These are phyloP conservation scores for Drosophila orena DNA, from an alignment of 1,140 invertebrate species.

Conservation along the genomic window DNA sequence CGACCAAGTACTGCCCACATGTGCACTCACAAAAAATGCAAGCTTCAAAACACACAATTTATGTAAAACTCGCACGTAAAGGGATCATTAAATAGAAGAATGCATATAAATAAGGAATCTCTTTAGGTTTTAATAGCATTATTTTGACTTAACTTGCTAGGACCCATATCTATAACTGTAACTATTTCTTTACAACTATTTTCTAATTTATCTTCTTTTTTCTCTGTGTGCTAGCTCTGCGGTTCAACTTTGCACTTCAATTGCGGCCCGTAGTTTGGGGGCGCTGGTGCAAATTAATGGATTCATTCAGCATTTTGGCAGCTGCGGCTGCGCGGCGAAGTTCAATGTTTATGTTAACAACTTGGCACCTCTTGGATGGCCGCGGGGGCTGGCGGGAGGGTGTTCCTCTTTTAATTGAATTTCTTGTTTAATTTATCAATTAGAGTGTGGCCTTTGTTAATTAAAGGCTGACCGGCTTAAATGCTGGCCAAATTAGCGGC, in stretches of 20 bases:
- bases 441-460: constrained; percentile 72
- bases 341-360: constrained; percentile 83
- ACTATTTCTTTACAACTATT: not conserved
- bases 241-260: constrained; percentile 82
- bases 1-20: constrained; percentile 52
- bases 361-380: constrained; percentile 58
- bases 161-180: not conserved
- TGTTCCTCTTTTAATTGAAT: constrained; percentile 64
- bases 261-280: constrained; percentile 58
- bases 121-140: too few species aligned
- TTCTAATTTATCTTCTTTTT: not conserved
- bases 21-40: constrained; percentile 10
- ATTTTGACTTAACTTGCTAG: too few species aligned
- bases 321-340: constrained; percentile 43
- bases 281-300: constrained; percentile 81
- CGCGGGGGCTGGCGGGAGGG: constrained; percentile 9
- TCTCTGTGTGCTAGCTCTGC: not conserved
- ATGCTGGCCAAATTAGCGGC: constrained; percentile 67
- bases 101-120: not conserved
- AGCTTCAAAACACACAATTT: not conserved
- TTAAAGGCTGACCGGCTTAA: constrained; percentile 48
- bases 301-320: constrained; percentile 69
- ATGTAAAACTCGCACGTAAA: not conserved
- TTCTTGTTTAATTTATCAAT: constrained; percentile 76
- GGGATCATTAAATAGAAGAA: too few species aligned